Base-by-base conservation (phyloP, 2,888 invertebrate genomes). In the Ceriagrion tenellum region DNA sequence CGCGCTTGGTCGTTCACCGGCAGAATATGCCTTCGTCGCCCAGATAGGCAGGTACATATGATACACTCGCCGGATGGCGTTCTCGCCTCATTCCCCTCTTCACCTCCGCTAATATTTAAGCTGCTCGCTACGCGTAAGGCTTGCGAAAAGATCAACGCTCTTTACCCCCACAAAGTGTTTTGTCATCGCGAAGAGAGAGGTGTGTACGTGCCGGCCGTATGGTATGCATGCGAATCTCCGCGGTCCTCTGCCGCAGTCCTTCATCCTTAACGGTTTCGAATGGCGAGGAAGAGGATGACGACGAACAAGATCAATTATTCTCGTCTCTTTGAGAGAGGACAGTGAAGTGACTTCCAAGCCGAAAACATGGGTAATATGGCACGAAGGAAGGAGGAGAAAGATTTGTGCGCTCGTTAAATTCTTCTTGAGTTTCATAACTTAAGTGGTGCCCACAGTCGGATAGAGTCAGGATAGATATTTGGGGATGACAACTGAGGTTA, bases 221-320 rank as follows among this genome's bases (percentile, higher is more conserved):
- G 91, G 91, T 63, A 26, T 91, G 35, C 81, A 35, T 59, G 91
- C 63, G 63, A 91, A 93, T 26, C 81, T 35, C n/a, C 69, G n/a
- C 69, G 12, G 63, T 40, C 63, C 69, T 91, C 55, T 2, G 3
- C 18, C 26, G 18, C 69, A 69, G 26, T 69, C 59, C 20, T n/a
- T 69, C n/a, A 6, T 81, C 88, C n/a, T 74, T 93, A 93, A 93
- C 93, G 93, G 93, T 63, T 69, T 93, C 59, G 13, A 91, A 47
- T 47, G 30, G 13, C 63, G 63, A 63, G 20, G 40, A 88, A 20
- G 63, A 63, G 35, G 35, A 91, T 63, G 26, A 63, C 30, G 91
- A 93, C 26, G 69, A 93, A 81, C 30, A 81, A 81, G 81, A 81
- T 47, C 93, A 26, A 69, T 93, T 93, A 74, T 74, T 91, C 63